Conservation (phyloP, 1,140 invertebrate genomes). For the Ectropis grisescens region DNA sequence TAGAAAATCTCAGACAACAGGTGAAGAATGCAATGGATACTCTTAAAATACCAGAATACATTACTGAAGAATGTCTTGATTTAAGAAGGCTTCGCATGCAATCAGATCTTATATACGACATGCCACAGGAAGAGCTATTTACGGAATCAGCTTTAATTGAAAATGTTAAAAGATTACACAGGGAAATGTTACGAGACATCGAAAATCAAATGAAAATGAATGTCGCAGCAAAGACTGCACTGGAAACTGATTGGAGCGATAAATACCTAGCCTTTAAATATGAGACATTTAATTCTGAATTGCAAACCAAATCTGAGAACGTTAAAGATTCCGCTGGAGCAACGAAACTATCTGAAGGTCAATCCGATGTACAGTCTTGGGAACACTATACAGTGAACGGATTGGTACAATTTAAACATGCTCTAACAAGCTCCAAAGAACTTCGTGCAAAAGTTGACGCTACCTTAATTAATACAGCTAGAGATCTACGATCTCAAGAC, state of each 20-base stretch:
- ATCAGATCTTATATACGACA: conserved; percentile 83
- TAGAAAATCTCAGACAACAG: conserved; percentile 73
- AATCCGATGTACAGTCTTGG: conserved; percentile 79
- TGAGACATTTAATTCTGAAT: conserved; percentile 73
- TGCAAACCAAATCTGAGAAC: conserved; percentile 74
- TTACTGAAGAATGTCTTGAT: conserved; percentile 78
- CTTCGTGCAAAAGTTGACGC: conserved; percentile 74
- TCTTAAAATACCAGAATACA: conserved; percentile 74
- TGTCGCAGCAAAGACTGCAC: conserved; percentile 77
- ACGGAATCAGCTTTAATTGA: conserved; percentile 77
- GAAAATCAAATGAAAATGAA: conserved; percentile 81
- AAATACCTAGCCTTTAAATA: conserved; percentile 85
- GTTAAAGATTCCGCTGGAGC: conserved; percentile 80
- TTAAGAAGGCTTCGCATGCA: conserved; percentile 79
- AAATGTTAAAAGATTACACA: conserved; percentile 68
- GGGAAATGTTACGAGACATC: conserved; percentile 73
- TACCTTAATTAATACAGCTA: conserved; percentile 73
- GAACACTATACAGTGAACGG: conserved; percentile 75
- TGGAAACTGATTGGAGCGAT: conserved; percentile 90
- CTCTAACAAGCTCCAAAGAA: conserved; percentile 67
- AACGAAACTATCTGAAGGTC: conserved; percentile 76
- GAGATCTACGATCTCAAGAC: conserved; percentile 79
- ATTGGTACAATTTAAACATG: conserved; percentile 71
- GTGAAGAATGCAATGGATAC: conserved; percentile 75
- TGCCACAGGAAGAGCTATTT: conserved; percentile 82